phyloP scores from a whole-genome alignment of 2,888 invertebrate species.

The Synanthedon andrenaeformis region DNA sequence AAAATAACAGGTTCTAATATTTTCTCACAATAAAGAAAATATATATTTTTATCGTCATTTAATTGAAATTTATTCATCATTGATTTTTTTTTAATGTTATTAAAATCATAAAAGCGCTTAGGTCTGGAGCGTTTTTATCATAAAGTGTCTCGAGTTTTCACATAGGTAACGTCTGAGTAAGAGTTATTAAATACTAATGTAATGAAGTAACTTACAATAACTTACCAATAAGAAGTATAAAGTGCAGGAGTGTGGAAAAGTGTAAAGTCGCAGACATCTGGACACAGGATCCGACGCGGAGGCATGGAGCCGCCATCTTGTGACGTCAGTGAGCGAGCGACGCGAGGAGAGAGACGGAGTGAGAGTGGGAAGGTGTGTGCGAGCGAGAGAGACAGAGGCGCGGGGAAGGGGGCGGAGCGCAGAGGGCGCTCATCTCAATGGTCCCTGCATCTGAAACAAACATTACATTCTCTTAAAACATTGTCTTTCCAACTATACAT shows the following conservation, averaged over 20 bases:
- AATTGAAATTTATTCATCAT: too few species aligned
- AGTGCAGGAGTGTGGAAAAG: neutral
- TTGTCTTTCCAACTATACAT: neutral
- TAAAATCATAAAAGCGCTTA: too few species aligned
- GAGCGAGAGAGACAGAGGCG: slow-evolving; percentile 1
- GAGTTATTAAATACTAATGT: too few species aligned
- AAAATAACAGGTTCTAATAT: too few species aligned
- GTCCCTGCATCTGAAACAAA: neutral
- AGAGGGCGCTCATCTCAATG: neutral
- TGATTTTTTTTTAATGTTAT: too few species aligned
- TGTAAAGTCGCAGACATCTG: neutral
- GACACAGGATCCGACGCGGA: neutral
- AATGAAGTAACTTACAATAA: neutral
- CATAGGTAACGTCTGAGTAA: too few species aligned
- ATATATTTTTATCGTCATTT: too few species aligned
- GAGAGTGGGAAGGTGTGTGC: neutral
- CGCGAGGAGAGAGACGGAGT: neutral
- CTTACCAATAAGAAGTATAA: neutral
- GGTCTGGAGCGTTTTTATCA: too few species aligned
- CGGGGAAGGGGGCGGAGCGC: neutral
- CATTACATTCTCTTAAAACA: neutral
- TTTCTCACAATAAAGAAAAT: too few species aligned
- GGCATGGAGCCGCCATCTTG: neutral
- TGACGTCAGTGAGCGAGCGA: neutral
- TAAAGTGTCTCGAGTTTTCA: too few species aligned